Evolutionary conservation across 2,888 invertebrate genomes (phyloP).

Genomic region (Pomacea canaliculata): DNA sequence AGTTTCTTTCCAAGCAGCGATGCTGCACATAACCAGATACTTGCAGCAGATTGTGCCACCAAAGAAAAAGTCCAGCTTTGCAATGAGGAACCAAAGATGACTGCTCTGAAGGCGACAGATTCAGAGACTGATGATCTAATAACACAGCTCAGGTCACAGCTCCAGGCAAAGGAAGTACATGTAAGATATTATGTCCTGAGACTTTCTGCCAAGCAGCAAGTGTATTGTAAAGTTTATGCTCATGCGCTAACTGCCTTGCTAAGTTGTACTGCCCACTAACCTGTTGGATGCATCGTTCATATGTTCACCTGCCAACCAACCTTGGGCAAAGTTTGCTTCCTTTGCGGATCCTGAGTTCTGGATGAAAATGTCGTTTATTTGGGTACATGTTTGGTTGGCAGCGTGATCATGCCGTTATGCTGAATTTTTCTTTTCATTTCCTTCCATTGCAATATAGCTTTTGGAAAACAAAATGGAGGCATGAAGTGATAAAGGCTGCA

Average conservation of each 20-base stretch:
- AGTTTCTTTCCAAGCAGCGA: background rate
- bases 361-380: no score
- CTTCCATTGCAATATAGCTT: no score
- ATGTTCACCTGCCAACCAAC: conserved; percentile 2
- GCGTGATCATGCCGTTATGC: no score
- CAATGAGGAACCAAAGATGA: background rate
- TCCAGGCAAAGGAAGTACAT: conserved; percentile 13
- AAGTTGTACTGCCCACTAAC: conserved; percentile 8
- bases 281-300: background rate
- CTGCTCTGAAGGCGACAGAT: background rate
- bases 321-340: conserved; percentile 5
- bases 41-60: no score
- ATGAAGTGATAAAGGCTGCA: no score
- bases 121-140: background rate
- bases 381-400: no score
- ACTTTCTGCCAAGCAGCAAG: background rate
- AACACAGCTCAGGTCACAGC: conserved; percentile 14
- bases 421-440: no score
- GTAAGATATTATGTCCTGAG: conserved; percentile 7
- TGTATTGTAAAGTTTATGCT: conserved; percentile 6
- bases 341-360: background rate
- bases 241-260: conserved; percentile 17
- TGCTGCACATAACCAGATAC: no score
- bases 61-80: no score
- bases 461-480: no score